phyloP scores from a whole-genome alignment of 1,140 invertebrate genomes.

The Ptiloglossa arizonensis region DNA sequence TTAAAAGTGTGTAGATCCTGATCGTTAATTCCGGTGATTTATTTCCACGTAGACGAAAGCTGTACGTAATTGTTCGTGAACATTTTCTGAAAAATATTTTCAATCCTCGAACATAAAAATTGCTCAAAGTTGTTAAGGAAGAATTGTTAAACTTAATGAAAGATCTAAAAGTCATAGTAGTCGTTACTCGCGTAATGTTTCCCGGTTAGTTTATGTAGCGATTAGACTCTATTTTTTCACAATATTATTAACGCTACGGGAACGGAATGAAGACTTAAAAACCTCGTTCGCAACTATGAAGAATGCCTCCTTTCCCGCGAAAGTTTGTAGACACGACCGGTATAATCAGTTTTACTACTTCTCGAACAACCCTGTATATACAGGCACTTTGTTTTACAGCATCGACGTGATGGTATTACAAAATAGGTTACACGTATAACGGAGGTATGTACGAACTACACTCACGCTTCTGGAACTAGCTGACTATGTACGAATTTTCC shows the following conservation, averaged over 20 bases:
- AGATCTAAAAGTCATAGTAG: too few species aligned
- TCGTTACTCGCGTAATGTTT: neutral
- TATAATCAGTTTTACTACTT: conserved; percentile 27
- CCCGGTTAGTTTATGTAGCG: neutral
- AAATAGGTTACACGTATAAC: neutral
- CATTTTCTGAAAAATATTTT: too few species aligned
- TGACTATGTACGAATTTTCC: conserved; percentile 10
- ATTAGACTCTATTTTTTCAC: neutral
- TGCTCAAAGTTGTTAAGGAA: neutral
- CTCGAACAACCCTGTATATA: neutral
- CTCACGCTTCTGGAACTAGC: conserved; percentile 26
- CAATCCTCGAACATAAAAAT: too few species aligned
- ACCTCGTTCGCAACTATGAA: neutral
- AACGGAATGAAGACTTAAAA: neutral
- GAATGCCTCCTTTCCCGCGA: neutral
- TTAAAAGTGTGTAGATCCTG: too few species aligned
- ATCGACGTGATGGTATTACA: neutral
- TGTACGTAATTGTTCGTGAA: too few species aligned
- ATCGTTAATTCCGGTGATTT: too few species aligned
- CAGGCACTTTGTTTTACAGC: conserved; percentile 21
- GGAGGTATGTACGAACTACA: conserved; percentile 13
- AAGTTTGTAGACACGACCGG: neutral
- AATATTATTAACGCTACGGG: neutral
- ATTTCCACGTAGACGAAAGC: too few species aligned
- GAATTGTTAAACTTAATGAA: neutral